These are phyloP conservation scores for Marmota monax DNA, from an alignment of 2,113 vertebrate species.

Conservation along the genomic window DNA sequence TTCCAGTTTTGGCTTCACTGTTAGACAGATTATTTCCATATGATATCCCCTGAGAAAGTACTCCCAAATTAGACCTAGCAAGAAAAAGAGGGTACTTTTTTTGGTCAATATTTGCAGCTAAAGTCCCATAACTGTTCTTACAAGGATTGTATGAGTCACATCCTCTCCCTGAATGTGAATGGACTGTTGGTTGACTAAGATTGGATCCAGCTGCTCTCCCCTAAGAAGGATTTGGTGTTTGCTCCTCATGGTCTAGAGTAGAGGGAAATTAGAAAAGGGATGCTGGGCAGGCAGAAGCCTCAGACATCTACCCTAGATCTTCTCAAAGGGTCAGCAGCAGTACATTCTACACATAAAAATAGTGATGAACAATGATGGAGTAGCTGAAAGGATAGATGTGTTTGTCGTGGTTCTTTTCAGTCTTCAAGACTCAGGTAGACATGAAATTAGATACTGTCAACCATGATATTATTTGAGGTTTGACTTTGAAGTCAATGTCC, in stretches of 20 bases:
- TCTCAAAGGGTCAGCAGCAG: background rate
- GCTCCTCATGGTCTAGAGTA: background rate
- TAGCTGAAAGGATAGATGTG: background rate
- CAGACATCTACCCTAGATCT: background rate
- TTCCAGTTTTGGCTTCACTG: background rate
- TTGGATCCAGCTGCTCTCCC: background rate
- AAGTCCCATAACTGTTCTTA: background rate
- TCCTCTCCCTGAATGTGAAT: background rate
- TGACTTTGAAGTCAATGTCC: background rate
- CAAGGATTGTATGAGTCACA: background rate
- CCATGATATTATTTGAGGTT: background rate
- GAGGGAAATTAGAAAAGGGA: background rate
- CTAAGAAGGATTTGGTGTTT: background rate
- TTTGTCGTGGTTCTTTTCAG: background rate
- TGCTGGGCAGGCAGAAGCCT: background rate
- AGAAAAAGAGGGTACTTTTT: background rate
- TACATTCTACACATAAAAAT: background rate
- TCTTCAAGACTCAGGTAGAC: background rate
- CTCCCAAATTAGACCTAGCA: background rate
- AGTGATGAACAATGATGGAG: background rate
- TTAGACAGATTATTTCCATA: background rate
- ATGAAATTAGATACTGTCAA: background rate
- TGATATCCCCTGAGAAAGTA: background rate
- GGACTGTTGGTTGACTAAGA: background rate
- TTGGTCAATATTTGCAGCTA: background rate